Conservation (phyloP, 2,888 invertebrate species). For the Heliconius ismenius region DNA sequence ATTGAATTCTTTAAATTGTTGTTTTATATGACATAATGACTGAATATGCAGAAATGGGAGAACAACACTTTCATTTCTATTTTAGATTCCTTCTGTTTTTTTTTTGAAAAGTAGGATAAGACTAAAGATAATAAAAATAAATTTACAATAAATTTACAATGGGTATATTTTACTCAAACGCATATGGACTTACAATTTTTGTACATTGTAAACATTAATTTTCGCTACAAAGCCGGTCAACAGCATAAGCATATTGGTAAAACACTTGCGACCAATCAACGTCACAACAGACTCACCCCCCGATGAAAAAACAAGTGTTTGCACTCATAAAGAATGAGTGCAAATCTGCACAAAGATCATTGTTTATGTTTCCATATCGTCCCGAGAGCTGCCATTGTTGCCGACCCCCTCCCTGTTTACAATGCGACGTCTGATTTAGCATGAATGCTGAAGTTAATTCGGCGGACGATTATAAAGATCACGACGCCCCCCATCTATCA, state of each 20-base stretch:
- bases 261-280: slow-evolving; percentile 77
- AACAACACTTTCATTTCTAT: not conserved
- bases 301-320: slow-evolving; percentile 75
- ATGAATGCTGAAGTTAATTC: slow-evolving; percentile 74
- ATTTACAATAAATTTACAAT: slow-evolving; percentile 15
- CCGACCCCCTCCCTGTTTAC: slow-evolving; percentile 61
- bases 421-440: slow-evolving; percentile 76
- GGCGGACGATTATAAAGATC: slow-evolving; percentile 63
- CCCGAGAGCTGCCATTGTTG: slow-evolving; percentile 65
- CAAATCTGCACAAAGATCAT: slow-evolving; percentile 79
- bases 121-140: not conserved
- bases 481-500: slow-evolving; percentile 50
- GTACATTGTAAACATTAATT: slow-evolving; percentile 71
- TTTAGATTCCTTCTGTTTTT: not conserved
- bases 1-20: no score
- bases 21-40: no score
- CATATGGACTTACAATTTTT: slow-evolving; percentile 50
- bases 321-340: slow-evolving; percentile 78
- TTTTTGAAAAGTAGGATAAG: not conserved
- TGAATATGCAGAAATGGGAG: not conserved
- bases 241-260: slow-evolving; percentile 76
- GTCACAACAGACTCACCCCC: slow-evolving; percentile 67
- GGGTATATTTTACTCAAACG: slow-evolving; percentile 39
- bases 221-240: slow-evolving; percentile 73
- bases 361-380: slow-evolving; percentile 77